phyloP scores from a whole-genome alignment of 2,113 vertebrate genomes.

The Apeltes quadracus region DNA sequence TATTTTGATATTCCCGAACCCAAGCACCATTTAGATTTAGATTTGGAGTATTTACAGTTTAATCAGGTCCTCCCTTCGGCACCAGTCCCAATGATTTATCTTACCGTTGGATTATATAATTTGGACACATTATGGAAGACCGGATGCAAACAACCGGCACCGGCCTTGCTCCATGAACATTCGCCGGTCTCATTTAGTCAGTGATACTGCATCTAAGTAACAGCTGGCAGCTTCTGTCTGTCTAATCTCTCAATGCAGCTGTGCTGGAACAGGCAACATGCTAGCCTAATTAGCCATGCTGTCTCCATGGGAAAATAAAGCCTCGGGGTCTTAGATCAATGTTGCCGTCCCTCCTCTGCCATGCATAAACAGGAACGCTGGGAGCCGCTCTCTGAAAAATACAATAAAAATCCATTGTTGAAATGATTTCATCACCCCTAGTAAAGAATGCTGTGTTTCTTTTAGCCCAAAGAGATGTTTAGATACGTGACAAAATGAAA shows the following conservation, averaged over 20 bases:
- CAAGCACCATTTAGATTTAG: too few species aligned
- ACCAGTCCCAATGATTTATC: conserved; percentile 77
- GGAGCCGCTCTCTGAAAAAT: conserved; percentile 37
- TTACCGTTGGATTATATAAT: conserved; percentile 76
- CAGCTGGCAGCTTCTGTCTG: conserved; percentile 83
- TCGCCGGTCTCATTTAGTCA: conserved; percentile 82
- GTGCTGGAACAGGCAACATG: conserved; percentile 79
- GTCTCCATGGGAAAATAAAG: conserved; percentile 80
- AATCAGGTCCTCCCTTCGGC: conserved; percentile 72
- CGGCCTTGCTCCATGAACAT: conserved; percentile 66
- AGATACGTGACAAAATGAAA: conserved; percentile 45
- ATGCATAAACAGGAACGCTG: conserved; percentile 55
- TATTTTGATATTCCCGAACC: conserved; percentile 14
- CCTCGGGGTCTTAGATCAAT: conserved; percentile 78
- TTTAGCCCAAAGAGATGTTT: conserved; percentile 29
- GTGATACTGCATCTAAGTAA: conserved; percentile 80
- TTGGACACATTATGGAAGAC: conserved; percentile 70
- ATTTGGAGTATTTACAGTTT: conserved; percentile 72
- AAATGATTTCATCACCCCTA: conserved; percentile 47
- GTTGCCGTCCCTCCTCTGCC: conserved; percentile 66
- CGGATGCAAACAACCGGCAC: conserved; percentile 58
- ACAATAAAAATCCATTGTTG: conserved; percentile 58
- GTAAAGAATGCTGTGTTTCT: conserved; percentile 32
- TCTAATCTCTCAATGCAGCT: conserved; percentile 83
- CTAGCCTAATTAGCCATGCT: conserved; percentile 83